Conservation (phyloP, 2,888 invertebrate genomes). For the Drosophila subsilvestris region DNA sequence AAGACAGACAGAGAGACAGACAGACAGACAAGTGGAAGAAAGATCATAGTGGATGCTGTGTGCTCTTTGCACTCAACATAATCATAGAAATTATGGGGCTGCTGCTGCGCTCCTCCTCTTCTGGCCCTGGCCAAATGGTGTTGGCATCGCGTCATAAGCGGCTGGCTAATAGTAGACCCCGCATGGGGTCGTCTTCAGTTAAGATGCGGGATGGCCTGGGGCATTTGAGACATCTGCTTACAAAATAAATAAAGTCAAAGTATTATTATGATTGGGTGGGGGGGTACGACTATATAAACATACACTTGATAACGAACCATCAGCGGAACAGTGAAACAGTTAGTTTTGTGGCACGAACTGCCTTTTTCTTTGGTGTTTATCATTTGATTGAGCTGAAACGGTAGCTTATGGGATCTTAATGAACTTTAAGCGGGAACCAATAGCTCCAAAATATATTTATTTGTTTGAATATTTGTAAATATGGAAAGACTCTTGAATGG, state of each 20-base stretch:
- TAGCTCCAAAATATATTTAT: not conserved
- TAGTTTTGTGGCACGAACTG: conserved; percentile 15
- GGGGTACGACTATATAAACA: conserved; percentile 23
- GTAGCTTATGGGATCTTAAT: conserved; percentile 34
- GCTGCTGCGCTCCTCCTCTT: conserved; percentile 28
- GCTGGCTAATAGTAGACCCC: conserved; percentile 63
- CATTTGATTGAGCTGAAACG: conserved; percentile 24
- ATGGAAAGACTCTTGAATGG: not conserved
- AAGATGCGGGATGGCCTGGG: conserved; percentile 25
- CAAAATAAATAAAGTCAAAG: conserved; percentile 25
- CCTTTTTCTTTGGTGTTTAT: conserved; percentile 21
- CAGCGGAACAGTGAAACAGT: conserved; percentile 24
- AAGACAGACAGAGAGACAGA: not conserved
- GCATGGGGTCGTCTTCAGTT: conserved; percentile 58
- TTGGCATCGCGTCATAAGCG: conserved; percentile 63
- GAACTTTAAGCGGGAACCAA: conserved; percentile 18
- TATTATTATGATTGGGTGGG: conserved; percentile 22
- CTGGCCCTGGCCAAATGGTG: conserved; percentile 54
- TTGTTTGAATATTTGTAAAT: not conserved
- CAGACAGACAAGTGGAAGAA: conserved; percentile 20
- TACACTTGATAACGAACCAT: conserved; percentile 24
- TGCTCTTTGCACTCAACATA: conserved; percentile 68
- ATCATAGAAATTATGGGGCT: conserved; percentile 71
- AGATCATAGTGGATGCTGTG: conserved; percentile 23
- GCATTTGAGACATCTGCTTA: conserved; percentile 29